These are phyloP conservation scores for Thereva nobilitata DNA, from an alignment of 2,888 invertebrate genomes.

Conservation along the genomic window DNA sequence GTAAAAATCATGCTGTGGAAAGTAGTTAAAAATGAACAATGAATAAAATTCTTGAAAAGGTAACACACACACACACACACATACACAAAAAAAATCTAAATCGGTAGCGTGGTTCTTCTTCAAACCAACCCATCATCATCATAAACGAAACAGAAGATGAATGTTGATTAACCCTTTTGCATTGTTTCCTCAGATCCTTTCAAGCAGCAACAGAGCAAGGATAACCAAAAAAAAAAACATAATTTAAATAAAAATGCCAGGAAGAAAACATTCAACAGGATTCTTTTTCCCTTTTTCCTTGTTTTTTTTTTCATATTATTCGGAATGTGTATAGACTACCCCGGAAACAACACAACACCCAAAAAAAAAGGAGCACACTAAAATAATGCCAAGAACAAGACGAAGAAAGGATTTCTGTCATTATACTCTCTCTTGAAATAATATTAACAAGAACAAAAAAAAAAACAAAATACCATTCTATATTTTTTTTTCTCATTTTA, in stretches of 20 bases:
- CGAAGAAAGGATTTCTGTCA: too few relatives aligned
- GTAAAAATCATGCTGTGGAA: too few relatives aligned
- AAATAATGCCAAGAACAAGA: too few relatives aligned
- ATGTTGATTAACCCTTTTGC: slow-evolving; percentile 4
- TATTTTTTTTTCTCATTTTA: not conserved
- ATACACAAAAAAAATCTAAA: too few relatives aligned
- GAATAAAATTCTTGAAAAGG: too few relatives aligned
- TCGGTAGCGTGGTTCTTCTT: too few relatives aligned
- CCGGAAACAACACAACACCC: not conserved
- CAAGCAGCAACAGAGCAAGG: not conserved
- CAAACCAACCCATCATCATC: too few relatives aligned
- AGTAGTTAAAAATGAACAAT: too few relatives aligned
- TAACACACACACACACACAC: too few relatives aligned
- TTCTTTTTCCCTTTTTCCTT: not conserved
- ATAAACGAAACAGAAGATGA: too few relatives aligned
- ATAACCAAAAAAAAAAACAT: not conserved
- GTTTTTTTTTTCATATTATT: not conserved
- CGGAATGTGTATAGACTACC: not conserved
- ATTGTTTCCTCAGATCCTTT: not conserved
- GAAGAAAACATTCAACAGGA: not conserved
- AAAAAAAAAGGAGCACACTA: not conserved
- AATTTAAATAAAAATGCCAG: not conserved
- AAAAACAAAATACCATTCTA: not conserved
- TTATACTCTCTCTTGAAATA: too few relatives aligned
- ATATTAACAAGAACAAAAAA: too few relatives aligned